A percentile compares a stretch with the other conserved stretches of the same genome.
phyloP scores from a whole-genome alignment of 2,888 invertebrate species.

The Tuta absoluta region DNA sequence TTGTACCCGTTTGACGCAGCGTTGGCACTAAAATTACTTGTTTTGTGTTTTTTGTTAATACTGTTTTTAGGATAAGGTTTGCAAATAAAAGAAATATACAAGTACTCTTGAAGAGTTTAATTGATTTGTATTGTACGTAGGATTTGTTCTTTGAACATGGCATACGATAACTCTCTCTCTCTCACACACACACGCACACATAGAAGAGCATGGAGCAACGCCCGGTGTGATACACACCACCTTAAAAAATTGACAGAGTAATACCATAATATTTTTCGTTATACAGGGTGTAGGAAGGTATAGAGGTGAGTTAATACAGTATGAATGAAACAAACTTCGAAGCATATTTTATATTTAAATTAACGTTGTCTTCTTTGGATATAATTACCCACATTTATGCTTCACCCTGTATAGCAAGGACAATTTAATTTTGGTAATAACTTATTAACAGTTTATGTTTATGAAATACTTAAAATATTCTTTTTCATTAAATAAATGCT shows the following conservation, averaged over 20 bases:
- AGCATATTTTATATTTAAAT: too few relatives aligned
- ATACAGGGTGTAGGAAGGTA: neutral
- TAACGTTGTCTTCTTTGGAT: too few relatives aligned
- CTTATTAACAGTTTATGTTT: neutral
- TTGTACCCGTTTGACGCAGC: too few relatives aligned
- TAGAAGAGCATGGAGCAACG: neutral
- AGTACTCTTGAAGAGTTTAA: constrained; percentile 26
- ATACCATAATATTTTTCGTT: neutral
- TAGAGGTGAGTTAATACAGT: neutral
- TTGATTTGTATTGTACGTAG: constrained; percentile 21
- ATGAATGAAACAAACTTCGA: neutral
- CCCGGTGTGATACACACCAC: neutral
- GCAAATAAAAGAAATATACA: constrained; percentile 1
- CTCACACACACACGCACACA: neutral
- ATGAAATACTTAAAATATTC: neutral
- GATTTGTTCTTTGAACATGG: constrained; percentile 26
- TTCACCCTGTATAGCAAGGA: neutral
- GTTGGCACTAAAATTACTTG: too few relatives aligned
- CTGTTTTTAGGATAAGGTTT: neutral
- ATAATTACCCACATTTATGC: too few relatives aligned
- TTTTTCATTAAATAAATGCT: neutral
- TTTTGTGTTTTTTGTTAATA: neutral
- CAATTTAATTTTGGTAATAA: neutral
- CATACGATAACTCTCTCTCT: constrained; percentile 9
- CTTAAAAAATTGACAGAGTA: neutral